These are phyloP conservation scores for Hydraecia micacea DNA, from an alignment of 2,888 invertebrate genomes.

Conservation along the genomic window DNA sequence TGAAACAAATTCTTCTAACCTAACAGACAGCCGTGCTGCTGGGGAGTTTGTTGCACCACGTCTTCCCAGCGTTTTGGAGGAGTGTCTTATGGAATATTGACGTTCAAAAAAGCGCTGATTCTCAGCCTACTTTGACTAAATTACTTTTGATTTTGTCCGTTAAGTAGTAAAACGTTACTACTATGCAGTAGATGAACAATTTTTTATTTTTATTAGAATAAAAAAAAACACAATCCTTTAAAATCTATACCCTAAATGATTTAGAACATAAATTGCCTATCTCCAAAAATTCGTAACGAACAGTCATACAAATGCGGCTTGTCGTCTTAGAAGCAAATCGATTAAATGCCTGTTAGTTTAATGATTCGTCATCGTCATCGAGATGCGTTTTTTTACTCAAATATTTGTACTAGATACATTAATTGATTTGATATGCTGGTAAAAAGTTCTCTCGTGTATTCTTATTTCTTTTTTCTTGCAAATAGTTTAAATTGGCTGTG, in stretches of 20 bases:
- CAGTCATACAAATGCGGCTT: slow-evolving; percentile 49
- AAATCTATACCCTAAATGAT: not conserved
- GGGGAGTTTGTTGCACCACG: not conserved
- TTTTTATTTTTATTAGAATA: not conserved
- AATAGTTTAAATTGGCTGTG: slow-evolving; percentile 22
- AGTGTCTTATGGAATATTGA: not conserved
- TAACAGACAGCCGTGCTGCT: not conserved
- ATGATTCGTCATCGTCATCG: slow-evolving; percentile 57
- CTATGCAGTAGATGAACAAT: not conserved
- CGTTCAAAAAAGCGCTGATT: not conserved
- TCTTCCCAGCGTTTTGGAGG: not conserved
- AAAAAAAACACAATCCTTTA: no score
- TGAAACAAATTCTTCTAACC: not conserved
- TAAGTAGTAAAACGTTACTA: not conserved
- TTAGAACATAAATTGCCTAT: not conserved
- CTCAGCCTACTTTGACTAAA: not conserved
- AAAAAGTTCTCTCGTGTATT: slow-evolving; percentile 12
- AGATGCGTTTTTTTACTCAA: slow-evolving; percentile 43
- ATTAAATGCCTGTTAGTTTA: slow-evolving; percentile 60
- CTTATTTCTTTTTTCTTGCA: slow-evolving; percentile 2
- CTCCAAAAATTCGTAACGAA: slow-evolving; percentile 33
- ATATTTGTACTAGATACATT: slow-evolving; percentile 46
- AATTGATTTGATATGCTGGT: slow-evolving; percentile 57
- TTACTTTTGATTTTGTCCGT: not conserved
- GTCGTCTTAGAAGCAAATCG: slow-evolving; percentile 63